These are phyloP conservation scores for Hylaeus volcanicus DNA, from an alignment of 1,140 invertebrate species.

Conservation along the genomic window DNA sequence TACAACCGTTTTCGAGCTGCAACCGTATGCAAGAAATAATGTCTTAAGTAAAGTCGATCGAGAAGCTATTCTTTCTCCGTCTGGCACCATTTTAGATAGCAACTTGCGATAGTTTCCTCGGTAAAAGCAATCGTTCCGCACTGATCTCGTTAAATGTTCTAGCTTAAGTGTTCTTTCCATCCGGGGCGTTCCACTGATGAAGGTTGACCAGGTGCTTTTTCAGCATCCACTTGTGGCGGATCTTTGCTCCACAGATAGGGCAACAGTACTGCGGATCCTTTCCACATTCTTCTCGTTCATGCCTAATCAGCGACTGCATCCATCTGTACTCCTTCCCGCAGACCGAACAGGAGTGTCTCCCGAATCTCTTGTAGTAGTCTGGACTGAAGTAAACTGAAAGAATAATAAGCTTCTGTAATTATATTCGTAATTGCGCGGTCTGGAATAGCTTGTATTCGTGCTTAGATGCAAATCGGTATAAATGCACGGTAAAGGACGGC, in stretches of 20 bases:
- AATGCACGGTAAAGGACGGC: not conserved
- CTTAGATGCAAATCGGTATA: slow-evolving; percentile 5
- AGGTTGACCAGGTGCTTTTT: slow-evolving; percentile 74
- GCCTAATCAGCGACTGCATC: slow-evolving; percentile 79
- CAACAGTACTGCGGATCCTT: slow-evolving; percentile 76
- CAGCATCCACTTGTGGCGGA: slow-evolving; percentile 77
- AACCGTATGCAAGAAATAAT: not conserved
- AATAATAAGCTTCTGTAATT: slow-evolving; percentile 54
- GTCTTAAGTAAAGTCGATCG: not conserved
- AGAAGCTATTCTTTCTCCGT: not conserved
- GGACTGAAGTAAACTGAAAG: slow-evolving; percentile 62
- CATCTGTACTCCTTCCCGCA: slow-evolving; percentile 81
- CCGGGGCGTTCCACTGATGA: slow-evolving; percentile 61
- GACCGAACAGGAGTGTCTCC: slow-evolving; percentile 70
- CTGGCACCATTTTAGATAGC: not conserved
- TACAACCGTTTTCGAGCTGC: not conserved
- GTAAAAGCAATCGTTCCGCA: too few relatives aligned
- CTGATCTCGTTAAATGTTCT: too few relatives aligned
- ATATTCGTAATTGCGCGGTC: not conserved
- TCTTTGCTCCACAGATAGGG: slow-evolving; percentile 69
- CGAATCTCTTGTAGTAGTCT: slow-evolving; percentile 72
- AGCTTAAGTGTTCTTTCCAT: slow-evolving; percentile 39
- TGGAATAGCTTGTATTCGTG: not conserved
- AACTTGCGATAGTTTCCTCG: too few relatives aligned
- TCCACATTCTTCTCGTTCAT: slow-evolving; percentile 80